Evolutionary conservation across 2,888 invertebrate genomes (phyloP).

Genomic region (Tipula vernalis): DNA sequence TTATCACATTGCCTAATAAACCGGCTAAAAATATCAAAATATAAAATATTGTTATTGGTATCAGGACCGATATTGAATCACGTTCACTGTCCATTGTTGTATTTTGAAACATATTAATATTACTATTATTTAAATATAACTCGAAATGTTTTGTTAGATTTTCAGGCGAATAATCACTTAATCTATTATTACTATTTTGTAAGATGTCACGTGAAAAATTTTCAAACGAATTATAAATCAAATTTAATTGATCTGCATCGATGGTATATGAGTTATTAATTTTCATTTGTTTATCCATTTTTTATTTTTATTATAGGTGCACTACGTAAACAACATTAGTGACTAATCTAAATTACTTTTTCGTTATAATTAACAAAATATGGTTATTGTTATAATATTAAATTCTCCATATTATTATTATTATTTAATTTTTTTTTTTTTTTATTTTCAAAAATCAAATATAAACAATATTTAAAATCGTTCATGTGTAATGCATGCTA

Average conservation of each 20-base stretch:
- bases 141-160: not conserved
- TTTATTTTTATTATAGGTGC: not conserved
- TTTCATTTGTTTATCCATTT: not conserved
- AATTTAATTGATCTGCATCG: not conserved
- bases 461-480: not conserved
- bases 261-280: not conserved
- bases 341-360: not conserved
- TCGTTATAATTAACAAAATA: not conserved
- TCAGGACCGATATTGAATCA: not conserved
- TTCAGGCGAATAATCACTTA: not conserved
- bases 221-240: not conserved
- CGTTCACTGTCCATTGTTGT: not conserved
- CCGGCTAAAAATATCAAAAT: constrained; percentile 49
- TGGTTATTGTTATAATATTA: not conserved
- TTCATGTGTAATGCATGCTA: not conserved
- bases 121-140: not conserved
- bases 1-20: constrained; percentile 67
- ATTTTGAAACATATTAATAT: not conserved
- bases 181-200: not conserved
- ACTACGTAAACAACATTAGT: not conserved
- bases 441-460: not conserved
- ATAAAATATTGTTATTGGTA: constrained; percentile 56
- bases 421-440: not conserved
- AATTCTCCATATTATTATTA: not conserved
- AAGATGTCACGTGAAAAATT: not conserved